Evolutionary conservation across 2,888 invertebrate genomes (phyloP).

Genomic region (Octonoba sinensis): DNA sequence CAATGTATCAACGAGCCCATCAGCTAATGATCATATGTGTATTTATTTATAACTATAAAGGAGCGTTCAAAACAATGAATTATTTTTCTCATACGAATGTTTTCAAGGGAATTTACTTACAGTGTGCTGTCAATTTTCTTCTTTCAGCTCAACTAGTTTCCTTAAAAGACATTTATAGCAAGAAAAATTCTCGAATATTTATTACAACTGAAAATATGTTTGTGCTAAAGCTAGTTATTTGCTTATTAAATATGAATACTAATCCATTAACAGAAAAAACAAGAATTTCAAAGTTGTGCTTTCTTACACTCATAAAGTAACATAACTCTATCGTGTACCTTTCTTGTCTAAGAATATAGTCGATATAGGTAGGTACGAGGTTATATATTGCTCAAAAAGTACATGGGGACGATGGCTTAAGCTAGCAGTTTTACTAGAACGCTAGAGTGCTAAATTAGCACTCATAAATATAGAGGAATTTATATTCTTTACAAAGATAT

Average conservation of each 20-base stretch:
- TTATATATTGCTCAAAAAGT: too few species aligned
- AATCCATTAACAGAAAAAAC: constrained; percentile 12
- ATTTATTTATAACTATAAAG: constrained; percentile 12
- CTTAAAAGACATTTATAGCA: constrained; percentile 51
- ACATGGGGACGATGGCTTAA: neutral
- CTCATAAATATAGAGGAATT: too few species aligned
- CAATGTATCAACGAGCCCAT: constrained; percentile 20
- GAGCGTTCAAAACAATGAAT: constrained; percentile 20
- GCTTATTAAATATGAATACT: constrained; percentile 19
- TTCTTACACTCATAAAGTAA: neutral
- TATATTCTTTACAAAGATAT: too few species aligned
- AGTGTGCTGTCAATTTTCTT: constrained; percentile 34
- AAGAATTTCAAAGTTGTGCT: neutral
- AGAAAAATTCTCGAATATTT: constrained; percentile 44
- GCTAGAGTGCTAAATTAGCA: constrained; percentile 1
- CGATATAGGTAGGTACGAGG: too few species aligned
- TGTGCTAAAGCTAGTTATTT: constrained; percentile 31
- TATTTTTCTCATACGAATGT: constrained; percentile 25
- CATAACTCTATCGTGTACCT: too few species aligned
- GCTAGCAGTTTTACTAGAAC: constrained; percentile 8
- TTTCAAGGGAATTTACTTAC: constrained; percentile 33
- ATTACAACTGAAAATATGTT: constrained; percentile 22
- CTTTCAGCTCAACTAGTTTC: constrained; percentile 17
- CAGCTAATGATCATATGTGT: constrained; percentile 49
- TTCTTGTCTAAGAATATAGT: too few species aligned